phyloP scores from a whole-genome alignment of 1,140 invertebrate genomes.

The Drosophila sucinea region DNA sequence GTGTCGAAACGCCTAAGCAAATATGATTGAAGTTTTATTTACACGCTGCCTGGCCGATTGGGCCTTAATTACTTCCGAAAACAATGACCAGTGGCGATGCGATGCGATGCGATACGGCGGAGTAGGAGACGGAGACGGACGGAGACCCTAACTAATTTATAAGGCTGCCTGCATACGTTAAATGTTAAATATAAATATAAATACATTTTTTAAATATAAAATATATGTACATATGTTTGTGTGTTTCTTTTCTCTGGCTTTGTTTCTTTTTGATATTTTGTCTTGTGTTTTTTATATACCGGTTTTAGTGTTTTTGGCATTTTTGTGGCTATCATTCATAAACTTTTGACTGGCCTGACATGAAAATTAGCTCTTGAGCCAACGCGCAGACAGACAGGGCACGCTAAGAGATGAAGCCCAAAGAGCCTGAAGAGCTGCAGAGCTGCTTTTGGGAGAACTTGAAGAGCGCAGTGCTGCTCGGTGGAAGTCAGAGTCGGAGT shows the following conservation, averaged over 20 bases:
- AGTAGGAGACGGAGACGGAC: no score
- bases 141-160: conserved; percentile 72
- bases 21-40: conserved; percentile 78
- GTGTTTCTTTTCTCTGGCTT: not conserved
- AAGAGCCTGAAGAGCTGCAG: conserved; percentile 50
- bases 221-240: conserved; percentile 23
- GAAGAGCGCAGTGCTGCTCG: conserved; percentile 43
- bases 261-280: not conserved
- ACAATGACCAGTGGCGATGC: conserved; percentile 70
- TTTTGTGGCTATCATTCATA: conserved; percentile 77
- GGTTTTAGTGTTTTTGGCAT: conserved; percentile 38
- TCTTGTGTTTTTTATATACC: conserved; percentile 36
- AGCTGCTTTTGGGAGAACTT: conserved; percentile 43
- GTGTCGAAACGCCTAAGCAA: conserved; percentile 80
- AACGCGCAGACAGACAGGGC: conserved; percentile 63
- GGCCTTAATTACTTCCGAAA: conserved; percentile 80
- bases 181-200: conserved; percentile 61
- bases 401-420: conserved; percentile 27
- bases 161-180: conserved; percentile 33
- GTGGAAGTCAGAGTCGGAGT: conserved; percentile 31
- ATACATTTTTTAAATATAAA: conserved; percentile 44
- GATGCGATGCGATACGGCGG: not conserved
- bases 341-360: conserved; percentile 72
- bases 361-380: conserved; percentile 79
- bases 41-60: conserved; percentile 62